A percentile compares a stretch with the other conserved stretches of the same genome.
Conservation (phyloP, 2,888 invertebrate species). For the Thymelicus lineola region DNA sequence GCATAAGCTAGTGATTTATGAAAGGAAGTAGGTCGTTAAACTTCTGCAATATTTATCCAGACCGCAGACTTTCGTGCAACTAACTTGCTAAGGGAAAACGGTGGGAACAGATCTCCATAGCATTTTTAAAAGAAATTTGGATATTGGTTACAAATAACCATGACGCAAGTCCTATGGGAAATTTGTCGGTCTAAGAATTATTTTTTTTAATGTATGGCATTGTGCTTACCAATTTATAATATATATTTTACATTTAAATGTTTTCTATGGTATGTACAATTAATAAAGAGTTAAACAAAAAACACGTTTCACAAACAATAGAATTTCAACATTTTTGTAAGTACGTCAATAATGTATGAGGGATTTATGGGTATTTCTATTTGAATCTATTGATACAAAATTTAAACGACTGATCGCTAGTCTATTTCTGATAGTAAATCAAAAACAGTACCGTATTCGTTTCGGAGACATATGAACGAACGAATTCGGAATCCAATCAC, state of each 20-base stretch:
- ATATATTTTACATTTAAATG: too few relatives aligned
- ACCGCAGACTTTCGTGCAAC: constrained; percentile 30
- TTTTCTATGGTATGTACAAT: too few relatives aligned
- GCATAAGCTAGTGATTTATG: too few relatives aligned
- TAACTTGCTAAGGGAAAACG: constrained; percentile 4
- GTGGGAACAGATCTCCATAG: constrained; percentile 4
- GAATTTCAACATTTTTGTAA: too few relatives aligned
- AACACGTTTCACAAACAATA: too few relatives aligned
- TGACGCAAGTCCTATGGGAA: background rate
- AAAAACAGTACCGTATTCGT: background rate
- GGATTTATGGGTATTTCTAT: too few relatives aligned
- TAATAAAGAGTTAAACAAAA: too few relatives aligned
- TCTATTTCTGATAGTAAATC: background rate
- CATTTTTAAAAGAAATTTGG: background rate
- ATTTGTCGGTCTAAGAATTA: background rate
- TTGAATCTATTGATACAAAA: too few relatives aligned
- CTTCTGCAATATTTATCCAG: constrained; percentile 30
- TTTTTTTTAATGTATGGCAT: background rate
- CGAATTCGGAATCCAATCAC: constrained; percentile 34
- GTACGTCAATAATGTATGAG: too few relatives aligned
- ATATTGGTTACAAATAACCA: background rate
- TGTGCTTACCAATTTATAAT: too few relatives aligned
- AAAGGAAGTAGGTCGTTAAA: constrained; percentile 28
- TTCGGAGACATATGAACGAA: constrained; percentile 13
- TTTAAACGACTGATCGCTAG: too few relatives aligned